Conservation (phyloP, 2,797 vertebrate genomes). For the Danio aesculapii region DNA sequence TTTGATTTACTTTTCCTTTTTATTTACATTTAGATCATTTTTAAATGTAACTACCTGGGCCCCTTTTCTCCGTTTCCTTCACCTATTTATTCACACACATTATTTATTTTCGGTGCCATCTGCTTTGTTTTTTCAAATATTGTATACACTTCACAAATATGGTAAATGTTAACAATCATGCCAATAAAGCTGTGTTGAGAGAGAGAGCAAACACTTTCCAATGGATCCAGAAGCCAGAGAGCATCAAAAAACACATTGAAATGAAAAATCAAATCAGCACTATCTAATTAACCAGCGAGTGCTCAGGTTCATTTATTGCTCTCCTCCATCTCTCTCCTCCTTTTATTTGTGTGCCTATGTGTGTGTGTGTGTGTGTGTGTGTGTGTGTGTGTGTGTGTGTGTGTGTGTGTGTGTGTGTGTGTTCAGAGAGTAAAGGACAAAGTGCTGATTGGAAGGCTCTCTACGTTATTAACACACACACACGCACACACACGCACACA, state of each 20-base stretch:
- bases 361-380: conserved; percentile 10
- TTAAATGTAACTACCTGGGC: too few species aligned
- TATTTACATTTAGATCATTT: too few species aligned
- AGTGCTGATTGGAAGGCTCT: conserved; percentile 47
- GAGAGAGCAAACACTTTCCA: not conserved
- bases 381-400: not conserved
- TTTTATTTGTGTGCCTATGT: not conserved
- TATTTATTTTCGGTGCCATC: too few species aligned
- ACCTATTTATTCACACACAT: too few species aligned
- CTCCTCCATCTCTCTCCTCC: conserved; percentile 12
- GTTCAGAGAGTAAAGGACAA: conserved; percentile 1
- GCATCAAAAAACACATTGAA: conserved; percentile 17
- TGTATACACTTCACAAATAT: not conserved
- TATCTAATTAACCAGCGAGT: conserved; percentile 41
- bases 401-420: conserved; percentile 8
- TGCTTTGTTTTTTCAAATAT: not conserved
- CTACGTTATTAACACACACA: conserved; percentile 33
- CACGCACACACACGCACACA: conserved; percentile 2
- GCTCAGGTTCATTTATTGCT: conserved; percentile 38
- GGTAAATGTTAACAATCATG: conserved; percentile 20
- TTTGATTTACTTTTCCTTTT: too few species aligned
- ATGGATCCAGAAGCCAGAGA: conserved; percentile 19
- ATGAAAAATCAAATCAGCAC: conserved; percentile 47
- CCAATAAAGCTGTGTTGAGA: conserved; percentile 15
- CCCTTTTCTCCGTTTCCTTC: too few species aligned